phyloP scores from a whole-genome alignment of 2,797 vertebrate species.

The Oreonectes daqikongensis region DNA sequence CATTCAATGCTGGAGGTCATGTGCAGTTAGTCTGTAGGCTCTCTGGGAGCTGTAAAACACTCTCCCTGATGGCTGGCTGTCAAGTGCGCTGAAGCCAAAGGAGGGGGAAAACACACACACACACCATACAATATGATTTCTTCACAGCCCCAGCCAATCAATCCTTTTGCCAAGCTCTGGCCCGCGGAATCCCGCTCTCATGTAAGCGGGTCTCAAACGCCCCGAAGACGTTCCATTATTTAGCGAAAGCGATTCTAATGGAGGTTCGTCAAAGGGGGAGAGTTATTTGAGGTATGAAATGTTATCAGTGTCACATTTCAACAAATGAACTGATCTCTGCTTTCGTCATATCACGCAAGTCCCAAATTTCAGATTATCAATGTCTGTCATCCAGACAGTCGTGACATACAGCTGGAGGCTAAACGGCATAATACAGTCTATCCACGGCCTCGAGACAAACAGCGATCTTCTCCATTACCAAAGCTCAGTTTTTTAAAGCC shows the following conservation, averaged over 20 bases:
- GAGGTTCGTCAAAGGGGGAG: neutral
- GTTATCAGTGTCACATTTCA: constrained; percentile 38
- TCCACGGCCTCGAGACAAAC: constrained; percentile 40
- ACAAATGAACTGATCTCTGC: constrained; percentile 9
- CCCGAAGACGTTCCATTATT: constrained; percentile 40
- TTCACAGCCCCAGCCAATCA: constrained; percentile 57
- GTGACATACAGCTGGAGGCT: constrained; percentile 67
- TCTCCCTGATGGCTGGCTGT: constrained; percentile 70
- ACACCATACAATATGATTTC: constrained; percentile 54
- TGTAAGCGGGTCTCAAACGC: constrained; percentile 8
- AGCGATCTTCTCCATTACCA: constrained; percentile 38
- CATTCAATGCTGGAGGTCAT: constrained; percentile 79
- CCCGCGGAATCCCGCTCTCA: constrained; percentile 10
- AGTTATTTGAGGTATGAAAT: constrained; percentile 22
- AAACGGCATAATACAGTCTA: constrained; percentile 65
- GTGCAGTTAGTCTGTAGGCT: constrained; percentile 81
- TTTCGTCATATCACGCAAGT: constrained; percentile 31
- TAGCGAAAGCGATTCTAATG: constrained; percentile 27
- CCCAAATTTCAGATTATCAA: constrained; percentile 64
- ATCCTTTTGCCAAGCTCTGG: constrained; percentile 44
- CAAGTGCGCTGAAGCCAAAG: constrained; percentile 65
- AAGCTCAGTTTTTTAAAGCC: constrained; percentile 52
- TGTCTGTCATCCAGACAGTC: constrained; percentile 68
- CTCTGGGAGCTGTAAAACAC: constrained; percentile 78
- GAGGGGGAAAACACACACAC: constrained; percentile 56